A percentile compares a stretch with the other conserved stretches of the same genome.
Evolutionary conservation across 1,140 invertebrate species (phyloP).

Genomic region (Neoseiulus cucumeris): DNA sequence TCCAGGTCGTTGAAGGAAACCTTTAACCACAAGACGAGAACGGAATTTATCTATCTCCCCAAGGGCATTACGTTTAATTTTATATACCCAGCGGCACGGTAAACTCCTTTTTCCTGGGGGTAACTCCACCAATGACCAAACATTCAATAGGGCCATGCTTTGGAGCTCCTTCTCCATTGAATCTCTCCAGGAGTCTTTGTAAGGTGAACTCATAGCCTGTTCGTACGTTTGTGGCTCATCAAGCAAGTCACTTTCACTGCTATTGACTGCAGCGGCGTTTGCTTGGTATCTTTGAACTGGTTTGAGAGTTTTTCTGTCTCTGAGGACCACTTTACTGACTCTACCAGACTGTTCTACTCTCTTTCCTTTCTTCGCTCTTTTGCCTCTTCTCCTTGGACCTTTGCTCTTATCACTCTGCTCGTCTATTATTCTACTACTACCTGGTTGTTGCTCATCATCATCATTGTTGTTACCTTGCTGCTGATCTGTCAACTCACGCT

Average conservation of each 20-base stretch:
- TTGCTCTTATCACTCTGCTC: not conserved
- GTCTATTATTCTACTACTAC: not conserved
- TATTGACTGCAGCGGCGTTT: no score
- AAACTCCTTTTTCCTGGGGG: not conserved
- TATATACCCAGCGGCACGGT: not conserved
- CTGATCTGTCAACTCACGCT: not conserved
- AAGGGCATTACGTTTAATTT: not conserved
- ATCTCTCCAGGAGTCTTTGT: not conserved
- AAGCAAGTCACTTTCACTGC: no score
- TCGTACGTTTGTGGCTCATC: no score
- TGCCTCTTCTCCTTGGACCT: not conserved
- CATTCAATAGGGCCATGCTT: not conserved
- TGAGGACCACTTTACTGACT: not conserved
- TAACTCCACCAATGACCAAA: not conserved
- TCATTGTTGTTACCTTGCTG: not conserved
- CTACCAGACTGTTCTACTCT: not conserved
- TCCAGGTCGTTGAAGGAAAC: slow-evolving; percentile 24
- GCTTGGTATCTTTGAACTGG: not conserved
- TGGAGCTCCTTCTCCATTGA: not conserved
- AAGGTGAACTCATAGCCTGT: no score
- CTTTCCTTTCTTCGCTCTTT: not conserved
- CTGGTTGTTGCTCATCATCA: not conserved
- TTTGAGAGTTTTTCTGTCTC: not conserved
- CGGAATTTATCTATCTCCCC: no score
- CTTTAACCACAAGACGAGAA: slow-evolving; percentile 26